Percentiles rank a stretch among this genome's conserved stretches.
These are phyloP conservation scores for Melanotaenia boesemani DNA, from an alignment of 2,797 vertebrate genomes.

Conservation along the genomic window DNA sequence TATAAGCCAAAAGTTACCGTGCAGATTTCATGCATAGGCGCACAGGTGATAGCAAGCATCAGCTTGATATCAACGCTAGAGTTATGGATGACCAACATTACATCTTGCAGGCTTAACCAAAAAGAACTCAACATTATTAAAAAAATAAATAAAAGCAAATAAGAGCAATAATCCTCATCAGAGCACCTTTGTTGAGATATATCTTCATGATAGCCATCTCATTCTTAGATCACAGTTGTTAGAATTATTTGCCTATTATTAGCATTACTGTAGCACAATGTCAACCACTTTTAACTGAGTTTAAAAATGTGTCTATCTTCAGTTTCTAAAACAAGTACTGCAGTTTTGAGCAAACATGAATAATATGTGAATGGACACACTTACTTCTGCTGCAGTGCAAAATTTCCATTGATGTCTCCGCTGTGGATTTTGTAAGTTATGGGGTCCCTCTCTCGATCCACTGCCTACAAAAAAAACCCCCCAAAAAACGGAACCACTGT, in stretches of 20 bases:
- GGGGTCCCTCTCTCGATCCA: constrained; percentile 92
- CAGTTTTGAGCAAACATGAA: background rate
- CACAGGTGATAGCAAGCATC: background rate
- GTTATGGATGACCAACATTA: background rate
- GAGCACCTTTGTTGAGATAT: background rate
- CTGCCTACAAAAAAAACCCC: constrained; percentile 87
- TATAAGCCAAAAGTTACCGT: too few species aligned
- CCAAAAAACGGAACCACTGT: background rate
- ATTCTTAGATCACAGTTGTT: background rate
- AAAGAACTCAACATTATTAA: background rate
- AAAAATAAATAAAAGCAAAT: background rate
- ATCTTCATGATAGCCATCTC: background rate
- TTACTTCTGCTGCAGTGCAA: constrained; percentile 92
- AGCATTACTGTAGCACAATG: too few species aligned
- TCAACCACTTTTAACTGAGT: background rate
- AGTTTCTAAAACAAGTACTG: background rate
- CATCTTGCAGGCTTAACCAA: background rate
- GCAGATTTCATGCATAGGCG: too few species aligned
- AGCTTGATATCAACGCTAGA: background rate
- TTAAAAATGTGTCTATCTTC: background rate
- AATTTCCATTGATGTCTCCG: constrained; percentile 90
- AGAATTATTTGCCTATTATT: background rate
- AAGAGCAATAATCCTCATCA: background rate
- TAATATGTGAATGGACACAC: constrained; percentile 25
- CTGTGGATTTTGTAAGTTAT: constrained; percentile 91